phyloP scores from a whole-genome alignment of 2,797 vertebrate species.

The Rhinoraja longicauda region DNA sequence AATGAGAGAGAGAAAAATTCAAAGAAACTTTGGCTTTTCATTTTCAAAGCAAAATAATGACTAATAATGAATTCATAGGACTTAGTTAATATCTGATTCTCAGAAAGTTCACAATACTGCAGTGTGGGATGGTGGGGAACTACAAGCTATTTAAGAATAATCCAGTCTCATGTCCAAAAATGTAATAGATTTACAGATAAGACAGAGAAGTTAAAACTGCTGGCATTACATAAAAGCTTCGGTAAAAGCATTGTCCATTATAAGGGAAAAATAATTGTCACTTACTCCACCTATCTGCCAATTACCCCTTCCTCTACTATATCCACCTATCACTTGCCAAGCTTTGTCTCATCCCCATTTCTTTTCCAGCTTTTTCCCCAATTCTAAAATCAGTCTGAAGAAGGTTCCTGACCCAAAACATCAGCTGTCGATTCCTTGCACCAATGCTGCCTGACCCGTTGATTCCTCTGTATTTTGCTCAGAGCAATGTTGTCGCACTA shows the following conservation, averaged over 20 bases:
- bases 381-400: too few relatives aligned
- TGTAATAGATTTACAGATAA: neutral
- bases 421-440: too few relatives aligned
- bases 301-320: too few relatives aligned
- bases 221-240: neutral
- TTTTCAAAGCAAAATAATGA: neutral
- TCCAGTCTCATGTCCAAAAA: neutral
- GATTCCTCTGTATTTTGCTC: too few relatives aligned
- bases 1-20: neutral
- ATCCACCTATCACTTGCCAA: too few relatives aligned
- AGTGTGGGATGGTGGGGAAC: neutral
- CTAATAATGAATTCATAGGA: neutral
- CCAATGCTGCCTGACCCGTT: too few relatives aligned
- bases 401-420: too few relatives aligned
- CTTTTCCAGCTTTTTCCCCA: too few relatives aligned
- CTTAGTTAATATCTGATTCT: neutral
- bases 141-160: neutral
- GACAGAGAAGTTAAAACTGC: neutral
- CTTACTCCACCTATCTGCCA: too few relatives aligned
- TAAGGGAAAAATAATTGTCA: neutral
- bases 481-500: too few relatives aligned
- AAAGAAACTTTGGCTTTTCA: neutral
- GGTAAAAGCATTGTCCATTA: neutral
- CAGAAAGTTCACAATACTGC: neutral
- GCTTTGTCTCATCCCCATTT: too few relatives aligned